These are phyloP conservation scores for Dromius quadrimaculatus DNA, from an alignment of 2,888 invertebrate species.

Conservation along the genomic window DNA sequence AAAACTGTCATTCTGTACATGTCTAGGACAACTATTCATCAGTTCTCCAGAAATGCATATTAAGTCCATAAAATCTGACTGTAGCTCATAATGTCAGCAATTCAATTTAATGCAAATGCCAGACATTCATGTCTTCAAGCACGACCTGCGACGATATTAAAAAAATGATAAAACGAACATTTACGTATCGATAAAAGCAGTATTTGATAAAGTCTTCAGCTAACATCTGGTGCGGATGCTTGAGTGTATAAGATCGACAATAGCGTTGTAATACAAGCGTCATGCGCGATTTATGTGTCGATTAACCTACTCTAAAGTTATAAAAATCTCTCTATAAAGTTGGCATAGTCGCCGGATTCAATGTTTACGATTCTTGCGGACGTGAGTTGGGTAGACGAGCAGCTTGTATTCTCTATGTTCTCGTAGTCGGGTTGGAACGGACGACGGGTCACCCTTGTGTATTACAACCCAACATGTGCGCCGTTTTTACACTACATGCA, in stretches of 20 bases:
- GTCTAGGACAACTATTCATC: too few species aligned
- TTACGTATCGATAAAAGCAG: conserved; percentile 49
- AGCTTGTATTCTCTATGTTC: too few species aligned
- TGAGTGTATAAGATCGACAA: conserved; percentile 29
- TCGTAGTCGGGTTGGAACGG: neutral
- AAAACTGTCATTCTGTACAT: too few species aligned
- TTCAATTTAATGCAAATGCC: conserved; percentile 47
- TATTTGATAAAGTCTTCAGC: conserved; percentile 47
- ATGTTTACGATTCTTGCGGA: conserved; percentile 46
- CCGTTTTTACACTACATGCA: conserved; percentile 25
- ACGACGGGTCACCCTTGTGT: conserved; percentile 10
- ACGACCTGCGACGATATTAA: conserved; percentile 49
- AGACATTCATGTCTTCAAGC: conserved; percentile 47
- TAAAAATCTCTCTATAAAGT: conserved; percentile 53
- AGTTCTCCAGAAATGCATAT: neutral
- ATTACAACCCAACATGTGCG: conserved; percentile 25
- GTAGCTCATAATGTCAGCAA: conserved; percentile 46
- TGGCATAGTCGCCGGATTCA: conserved; percentile 40
- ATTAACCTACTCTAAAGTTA: conserved; percentile 53
- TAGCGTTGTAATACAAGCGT: conserved; percentile 47
- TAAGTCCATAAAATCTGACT: conserved; percentile 29
- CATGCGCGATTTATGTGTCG: conserved; percentile 50
- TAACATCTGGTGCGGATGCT: conserved; percentile 20
- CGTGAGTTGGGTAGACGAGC: conserved; percentile 28
- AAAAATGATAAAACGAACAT: conserved; percentile 46